A percentile compares a stretch with the other conserved stretches of the same genome.
These are phyloP conservation scores for Paguma larvata DNA, from an alignment of 2,797 vertebrate species.

Conservation along the genomic window DNA sequence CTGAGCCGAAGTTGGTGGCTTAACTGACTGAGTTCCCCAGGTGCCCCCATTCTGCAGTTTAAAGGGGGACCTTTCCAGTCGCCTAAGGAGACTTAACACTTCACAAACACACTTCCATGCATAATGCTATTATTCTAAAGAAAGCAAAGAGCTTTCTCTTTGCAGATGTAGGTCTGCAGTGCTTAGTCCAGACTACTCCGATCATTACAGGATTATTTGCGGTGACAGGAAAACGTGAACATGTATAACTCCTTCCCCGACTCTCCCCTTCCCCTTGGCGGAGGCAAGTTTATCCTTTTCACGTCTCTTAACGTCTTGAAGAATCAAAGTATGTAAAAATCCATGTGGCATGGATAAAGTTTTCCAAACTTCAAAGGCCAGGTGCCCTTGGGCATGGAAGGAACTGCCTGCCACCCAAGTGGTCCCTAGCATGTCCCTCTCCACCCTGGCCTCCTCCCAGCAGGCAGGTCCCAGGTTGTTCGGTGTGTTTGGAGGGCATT, in stretches of 20 bases:
- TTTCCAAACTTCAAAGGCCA: conserved; percentile 61
- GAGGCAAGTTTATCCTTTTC: conserved; percentile 12
- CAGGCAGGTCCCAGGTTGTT: conserved; percentile 10
- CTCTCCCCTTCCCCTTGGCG: neutral
- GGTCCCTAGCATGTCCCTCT: neutral
- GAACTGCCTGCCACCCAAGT: conserved; percentile 11
- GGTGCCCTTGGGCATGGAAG: conserved; percentile 14
- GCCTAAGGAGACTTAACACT: neutral
- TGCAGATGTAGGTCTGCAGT: neutral
- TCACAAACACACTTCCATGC: neutral
- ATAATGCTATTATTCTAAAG: neutral
- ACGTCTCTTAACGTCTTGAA: neutral
- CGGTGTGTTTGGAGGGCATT: conserved; percentile 57
- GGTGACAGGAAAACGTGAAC: neutral
- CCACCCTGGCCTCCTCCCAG: neutral
- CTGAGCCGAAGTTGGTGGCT: too few species aligned
- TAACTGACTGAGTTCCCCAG: too few species aligned
- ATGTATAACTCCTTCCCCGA: neutral
- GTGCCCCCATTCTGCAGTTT: neutral
- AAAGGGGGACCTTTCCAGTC: neutral
- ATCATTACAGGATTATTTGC: neutral
- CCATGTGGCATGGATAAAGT: neutral
- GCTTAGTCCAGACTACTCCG: neutral
- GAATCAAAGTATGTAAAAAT: conserved; percentile 40
- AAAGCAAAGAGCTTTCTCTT: neutral